phyloP scores from a whole-genome alignment of 2,113 vertebrate species.

The Neofelis nebulosa region DNA sequence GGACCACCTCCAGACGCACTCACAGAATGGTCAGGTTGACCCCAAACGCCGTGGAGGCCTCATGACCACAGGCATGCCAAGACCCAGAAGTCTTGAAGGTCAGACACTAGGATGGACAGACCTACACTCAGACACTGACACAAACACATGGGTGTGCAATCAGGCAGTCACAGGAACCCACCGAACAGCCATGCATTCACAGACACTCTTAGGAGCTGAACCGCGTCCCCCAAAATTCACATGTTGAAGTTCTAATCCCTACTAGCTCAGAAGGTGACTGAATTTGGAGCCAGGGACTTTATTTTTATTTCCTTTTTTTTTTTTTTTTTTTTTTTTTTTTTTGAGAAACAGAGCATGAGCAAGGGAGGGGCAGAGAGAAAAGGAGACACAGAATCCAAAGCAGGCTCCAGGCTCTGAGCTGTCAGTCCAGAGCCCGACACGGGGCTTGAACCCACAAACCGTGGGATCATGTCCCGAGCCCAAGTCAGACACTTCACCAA shows the following conservation, averaged over 20 bases:
- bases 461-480: no score
- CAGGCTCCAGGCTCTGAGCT: no score
- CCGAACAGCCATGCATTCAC: background rate
- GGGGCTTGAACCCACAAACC: no score
- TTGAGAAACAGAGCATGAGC: no score
- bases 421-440: no score
- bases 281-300: background rate
- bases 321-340: no score
- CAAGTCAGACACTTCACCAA: no score
- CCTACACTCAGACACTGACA: background rate
- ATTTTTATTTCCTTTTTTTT: no score
- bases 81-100: background rate
- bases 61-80: background rate
- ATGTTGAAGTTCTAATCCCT: background rate
- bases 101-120: background rate
- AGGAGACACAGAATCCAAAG: no score
- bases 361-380: no score
- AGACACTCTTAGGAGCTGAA: background rate
- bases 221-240: accelerated
- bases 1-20: background rate
- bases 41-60: accelerated
- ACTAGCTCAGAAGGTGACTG: background rate
- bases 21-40: background rate
- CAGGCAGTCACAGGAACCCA: background rate
- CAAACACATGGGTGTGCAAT: background rate